These are phyloP conservation scores for Hemibagrus guttatus DNA, from an alignment of 2,797 vertebrate genomes.

Conservation along the genomic window DNA sequence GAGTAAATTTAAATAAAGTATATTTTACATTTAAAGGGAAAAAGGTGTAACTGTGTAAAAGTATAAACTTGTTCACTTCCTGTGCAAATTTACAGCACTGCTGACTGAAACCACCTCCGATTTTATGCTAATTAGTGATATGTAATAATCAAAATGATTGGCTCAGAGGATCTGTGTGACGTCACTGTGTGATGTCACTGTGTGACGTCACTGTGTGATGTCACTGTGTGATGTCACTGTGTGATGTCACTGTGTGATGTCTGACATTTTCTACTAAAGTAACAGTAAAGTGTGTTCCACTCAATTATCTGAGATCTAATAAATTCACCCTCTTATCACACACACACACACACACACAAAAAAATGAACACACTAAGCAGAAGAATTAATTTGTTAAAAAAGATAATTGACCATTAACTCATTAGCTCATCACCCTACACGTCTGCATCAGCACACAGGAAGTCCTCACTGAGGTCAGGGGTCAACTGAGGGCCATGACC, in stretches of 20 bases:
- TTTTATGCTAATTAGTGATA: background rate
- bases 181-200: background rate
- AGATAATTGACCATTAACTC: background rate
- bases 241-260: background rate
- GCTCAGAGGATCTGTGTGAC: background rate
- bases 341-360: background rate
- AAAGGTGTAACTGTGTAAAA: no score
- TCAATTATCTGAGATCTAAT: background rate
- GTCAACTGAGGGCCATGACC: conserved; percentile 68
- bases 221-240: background rate
- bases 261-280: background rate
- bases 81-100: background rate
- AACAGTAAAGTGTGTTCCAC: background rate
- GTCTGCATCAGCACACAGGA: conserved; percentile 43
- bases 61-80: background rate
- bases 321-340: background rate
- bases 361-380: background rate
- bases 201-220: background rate
- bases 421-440: background rate
- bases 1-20: background rate
- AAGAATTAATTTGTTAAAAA: background rate
- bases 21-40: background rate
- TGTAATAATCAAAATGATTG: background rate
- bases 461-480: conserved; percentile 37
- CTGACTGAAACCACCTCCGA: background rate